phyloP scores from a whole-genome alignment of 2,113 vertebrate genomes.

The Nothocercus nigrocapillus region DNA sequence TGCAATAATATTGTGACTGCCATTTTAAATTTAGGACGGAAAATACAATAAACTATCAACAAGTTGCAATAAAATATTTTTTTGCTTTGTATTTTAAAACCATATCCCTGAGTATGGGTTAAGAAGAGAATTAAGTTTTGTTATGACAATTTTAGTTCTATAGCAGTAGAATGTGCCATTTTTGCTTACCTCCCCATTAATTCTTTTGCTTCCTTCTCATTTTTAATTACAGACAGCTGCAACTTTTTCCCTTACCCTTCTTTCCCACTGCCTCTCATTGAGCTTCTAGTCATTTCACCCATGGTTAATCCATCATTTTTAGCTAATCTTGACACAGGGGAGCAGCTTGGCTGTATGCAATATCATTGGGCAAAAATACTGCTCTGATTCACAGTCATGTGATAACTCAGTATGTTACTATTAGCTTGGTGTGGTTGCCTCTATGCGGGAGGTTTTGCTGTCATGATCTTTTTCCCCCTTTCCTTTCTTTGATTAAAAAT shows the following conservation, averaged over 20 bases:
- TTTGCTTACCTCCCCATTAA: not conserved
- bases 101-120: not conserved
- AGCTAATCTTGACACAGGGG: not conserved
- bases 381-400: accelerated
- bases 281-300: not conserved
- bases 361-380: not conserved
- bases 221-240: not conserved
- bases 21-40: constrained; percentile 24
- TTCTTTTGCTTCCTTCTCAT: not conserved
- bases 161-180: not conserved
- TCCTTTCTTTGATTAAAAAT: not conserved
- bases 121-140: not conserved
- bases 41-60: not conserved
- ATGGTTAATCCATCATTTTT: not conserved
- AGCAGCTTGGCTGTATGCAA: not conserved
- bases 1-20: constrained; percentile 46
- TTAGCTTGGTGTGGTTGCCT: not conserved
- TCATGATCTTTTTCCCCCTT: not conserved
- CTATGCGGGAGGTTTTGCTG: not conserved
- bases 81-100: not conserved
- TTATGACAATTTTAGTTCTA: not conserved
- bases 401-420: not conserved
- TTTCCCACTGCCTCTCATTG: not conserved
- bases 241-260: not conserved
- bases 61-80: not conserved